These are phyloP conservation scores for Oscheius sp. DNA, from an alignment of 1,140 invertebrate species.

Conservation along the genomic window DNA sequence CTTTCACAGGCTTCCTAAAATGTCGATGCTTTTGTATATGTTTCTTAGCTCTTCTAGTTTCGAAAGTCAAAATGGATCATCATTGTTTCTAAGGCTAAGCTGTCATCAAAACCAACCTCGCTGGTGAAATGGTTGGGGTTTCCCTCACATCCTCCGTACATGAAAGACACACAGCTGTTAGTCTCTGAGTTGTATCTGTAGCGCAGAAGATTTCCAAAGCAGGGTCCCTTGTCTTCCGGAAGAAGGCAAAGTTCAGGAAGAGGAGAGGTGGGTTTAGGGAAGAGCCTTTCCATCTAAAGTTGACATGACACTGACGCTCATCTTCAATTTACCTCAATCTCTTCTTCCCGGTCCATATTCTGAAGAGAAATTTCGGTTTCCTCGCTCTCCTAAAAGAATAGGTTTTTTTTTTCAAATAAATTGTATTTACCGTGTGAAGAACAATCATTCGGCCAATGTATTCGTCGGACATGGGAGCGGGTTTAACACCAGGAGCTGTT, in stretches of 20 bases:
- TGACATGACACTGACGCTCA: too few species aligned
- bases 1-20: conserved; percentile 51
- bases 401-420: too few species aligned
- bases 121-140: conserved; percentile 58
- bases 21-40: not conserved
- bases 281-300: not conserved
- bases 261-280: not conserved
- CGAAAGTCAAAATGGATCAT: too few species aligned
- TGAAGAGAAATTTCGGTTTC: not conserved
- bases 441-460: not conserved
- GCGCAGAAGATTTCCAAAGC: conserved; percentile 50
- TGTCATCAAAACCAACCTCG: not conserved
- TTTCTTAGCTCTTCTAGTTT: not conserved
- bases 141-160: conserved; percentile 53
- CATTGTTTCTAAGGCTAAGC: not conserved
- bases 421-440: not conserved
- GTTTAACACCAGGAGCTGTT: not conserved
- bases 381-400: not conserved
- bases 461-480: not conserved
- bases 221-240: conserved; percentile 55
- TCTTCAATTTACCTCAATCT: not conserved
- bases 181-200: conserved; percentile 48
- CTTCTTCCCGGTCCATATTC: not conserved
- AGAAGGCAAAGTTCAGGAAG: conserved; percentile 51
- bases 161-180: conserved; percentile 48